These are phyloP conservation scores for Alca torda DNA, from an alignment of 2,797 vertebrate species.

Conservation along the genomic window DNA sequence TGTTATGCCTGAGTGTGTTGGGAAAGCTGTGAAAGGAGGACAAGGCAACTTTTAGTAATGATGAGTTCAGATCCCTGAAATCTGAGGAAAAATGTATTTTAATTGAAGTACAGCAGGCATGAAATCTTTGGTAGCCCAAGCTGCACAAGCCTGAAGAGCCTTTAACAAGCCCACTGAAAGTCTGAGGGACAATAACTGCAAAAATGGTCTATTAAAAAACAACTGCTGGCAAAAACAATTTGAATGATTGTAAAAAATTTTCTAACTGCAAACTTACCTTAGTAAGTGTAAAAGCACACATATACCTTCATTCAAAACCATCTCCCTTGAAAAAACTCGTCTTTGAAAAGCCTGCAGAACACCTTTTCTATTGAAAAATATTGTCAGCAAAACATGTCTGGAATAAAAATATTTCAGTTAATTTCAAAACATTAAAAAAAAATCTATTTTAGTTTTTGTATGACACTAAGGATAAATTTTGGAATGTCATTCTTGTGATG, in stretches of 20 bases:
- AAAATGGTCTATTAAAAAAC: not conserved
- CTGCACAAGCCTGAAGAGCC: not conserved
- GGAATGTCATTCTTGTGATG: not conserved
- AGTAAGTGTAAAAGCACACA: not conserved
- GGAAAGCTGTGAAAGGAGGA: not conserved
- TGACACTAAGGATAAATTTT: not conserved
- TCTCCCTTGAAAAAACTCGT: not conserved
- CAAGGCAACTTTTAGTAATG: not conserved
- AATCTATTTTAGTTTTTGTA: not conserved
- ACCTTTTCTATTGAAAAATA: not conserved
- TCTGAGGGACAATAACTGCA: not conserved
- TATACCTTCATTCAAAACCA: not conserved
- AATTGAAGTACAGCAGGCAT: not conserved
- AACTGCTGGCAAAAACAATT: not conserved
- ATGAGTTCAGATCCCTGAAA: not conserved
- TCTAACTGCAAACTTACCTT: not conserved
- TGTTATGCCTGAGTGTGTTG: not conserved
- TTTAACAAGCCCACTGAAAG: not conserved
- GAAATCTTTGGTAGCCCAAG: not conserved
- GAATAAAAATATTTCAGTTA: not conserved
- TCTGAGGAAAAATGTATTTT: not conserved
- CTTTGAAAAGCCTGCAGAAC: not conserved
- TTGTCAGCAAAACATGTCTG: not conserved
- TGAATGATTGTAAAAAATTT: not conserved
- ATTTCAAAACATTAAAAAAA: not conserved